These are phyloP conservation scores for Drosophila repleta DNA, from an alignment of 1,140 invertebrate species.

Conservation along the genomic window DNA sequence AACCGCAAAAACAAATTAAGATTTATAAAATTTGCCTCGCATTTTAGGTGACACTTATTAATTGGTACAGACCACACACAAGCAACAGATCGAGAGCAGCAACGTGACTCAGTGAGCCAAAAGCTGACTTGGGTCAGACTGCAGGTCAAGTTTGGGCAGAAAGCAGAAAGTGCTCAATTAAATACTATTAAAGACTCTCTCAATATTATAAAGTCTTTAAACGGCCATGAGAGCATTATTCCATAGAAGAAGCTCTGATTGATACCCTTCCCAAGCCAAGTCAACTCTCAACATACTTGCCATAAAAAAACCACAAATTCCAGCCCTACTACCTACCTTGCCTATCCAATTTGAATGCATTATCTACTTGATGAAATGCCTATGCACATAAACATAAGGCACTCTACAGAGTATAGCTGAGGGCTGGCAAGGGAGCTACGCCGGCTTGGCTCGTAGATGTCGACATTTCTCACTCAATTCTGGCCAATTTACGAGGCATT, in stretches of 20 bases:
- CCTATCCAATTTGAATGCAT: not conserved
- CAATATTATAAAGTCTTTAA: not conserved
- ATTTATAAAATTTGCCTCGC: not conserved
- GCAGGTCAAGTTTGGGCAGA: not conserved
- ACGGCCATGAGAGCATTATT: not conserved
- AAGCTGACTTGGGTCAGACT: not conserved
- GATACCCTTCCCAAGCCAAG: not conserved
- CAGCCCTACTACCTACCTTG: too few relatives aligned
- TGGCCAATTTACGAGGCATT: conserved; percentile 70
- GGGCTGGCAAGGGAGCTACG: not conserved
- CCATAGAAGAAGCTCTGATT: not conserved
- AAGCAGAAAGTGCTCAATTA: not conserved
- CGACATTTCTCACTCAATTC: conserved; percentile 64
- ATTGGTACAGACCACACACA: conserved; percentile 22
- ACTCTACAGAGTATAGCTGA: not conserved
- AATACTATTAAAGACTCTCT: too few relatives aligned
- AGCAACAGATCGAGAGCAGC: not conserved
- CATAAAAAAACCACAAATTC: too few relatives aligned
- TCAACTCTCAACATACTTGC: too few relatives aligned
- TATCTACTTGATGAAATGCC: conserved; percentile 6
- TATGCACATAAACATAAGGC: not conserved
- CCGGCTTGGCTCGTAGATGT: conserved; percentile 24
- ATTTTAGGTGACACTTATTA: not conserved
- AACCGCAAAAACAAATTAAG: conserved; percentile 5
- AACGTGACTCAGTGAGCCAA: conserved; percentile 17